Base-by-base conservation (phyloP, 2,113 vertebrate species). In the Oenanthe oenanthe region DNA sequence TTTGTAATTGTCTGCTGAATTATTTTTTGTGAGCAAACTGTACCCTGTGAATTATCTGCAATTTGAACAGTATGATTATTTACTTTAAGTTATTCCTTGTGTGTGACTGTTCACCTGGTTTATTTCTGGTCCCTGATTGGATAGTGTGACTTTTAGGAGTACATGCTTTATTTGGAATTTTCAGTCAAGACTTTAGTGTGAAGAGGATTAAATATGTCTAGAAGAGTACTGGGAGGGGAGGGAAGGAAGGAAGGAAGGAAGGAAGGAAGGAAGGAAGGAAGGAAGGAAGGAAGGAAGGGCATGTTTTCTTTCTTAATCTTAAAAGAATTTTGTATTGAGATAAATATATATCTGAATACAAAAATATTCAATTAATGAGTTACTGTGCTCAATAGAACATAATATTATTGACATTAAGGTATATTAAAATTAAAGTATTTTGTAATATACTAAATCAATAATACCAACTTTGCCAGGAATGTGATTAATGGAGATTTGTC, bases 1-100 rank as follows among this genome's bases (percentile, higher is more conserved):
- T 96, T 97, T 97, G 66, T 89, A 97, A 96, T 94, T 96, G 95
- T 92, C 91, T 84, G 26, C 21, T 85, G 92, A 95, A 95, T 95
- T 89, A 85, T 95, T 95, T 95, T 95, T 96, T 95, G 81, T 92
- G 91, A 94, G 88, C 77, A 95, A 97, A 89, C 74, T 85, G 54
- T 93, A 88, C 50, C 71, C 32, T 79, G 29, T 79, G 84, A 91
- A 95, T 95, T 92, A 92, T 85, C 81, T 93, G 84, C 65, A 94
- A 96, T 95, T 96, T 92, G 84, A 93, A 79, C 70, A 58, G 42
- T 58, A 62, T 78, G 61, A 79, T 89, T 96, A 94, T 93, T 95
- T 91, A 91, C 81, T 93, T 67, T 74, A 86, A 91, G 57, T 89
- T 95, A 89, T 87, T 91, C 42, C 57, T 83, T 72, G 28, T 73